Evolutionary conservation across 2,797 vertebrate species (phyloP), one percentile per base, ranked within the genome.

Genomic region (Lagodon rhomboides): DNA sequence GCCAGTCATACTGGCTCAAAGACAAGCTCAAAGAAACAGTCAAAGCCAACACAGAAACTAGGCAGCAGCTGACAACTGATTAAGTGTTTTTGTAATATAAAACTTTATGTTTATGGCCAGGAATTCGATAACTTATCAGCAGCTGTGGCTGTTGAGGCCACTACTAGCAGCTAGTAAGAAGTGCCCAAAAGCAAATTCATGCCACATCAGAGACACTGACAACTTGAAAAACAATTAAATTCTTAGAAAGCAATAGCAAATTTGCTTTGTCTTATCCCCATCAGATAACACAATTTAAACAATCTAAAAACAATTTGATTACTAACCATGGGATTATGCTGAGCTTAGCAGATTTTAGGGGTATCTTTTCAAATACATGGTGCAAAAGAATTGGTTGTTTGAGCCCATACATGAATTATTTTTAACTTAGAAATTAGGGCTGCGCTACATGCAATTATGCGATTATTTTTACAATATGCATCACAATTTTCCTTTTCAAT

Each of bases 11-110:
- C 66, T 70, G 69, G 27, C 74, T 77, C 53, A 77, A 43, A 79
- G 63, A 70, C 53, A 71, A 56, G 67, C 23, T 58, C 49, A 75
- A 55, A 75, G 16, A 70, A 73, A 85, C 23, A 68, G 50, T 65
- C 30, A 20, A 61, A 43, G 46, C 23, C 64, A 69, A 62, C 15
- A 72, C n/a, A 75, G 30, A 12, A 18, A 56, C 1, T 53, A 63
- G 63, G 63, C 23, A 74, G 68, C 56, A 71, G 62, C 8, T 60
- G 73, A 73, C 16, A 23, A 43, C 54, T 30, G 30, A 73, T 17
- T 11, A 63, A 53, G 1, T 50, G 12, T 41, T 56, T 61, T 54
- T 25, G n/a, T 25, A 20, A 69, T 51, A 61, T 30, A 22, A 73
- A n/a, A 49, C 58, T 10, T 66, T 68, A 23, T 47, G 17, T 60